phyloP scores from a whole-genome alignment of 2,797 vertebrate species.

The Microcaecilia unicolor region DNA sequence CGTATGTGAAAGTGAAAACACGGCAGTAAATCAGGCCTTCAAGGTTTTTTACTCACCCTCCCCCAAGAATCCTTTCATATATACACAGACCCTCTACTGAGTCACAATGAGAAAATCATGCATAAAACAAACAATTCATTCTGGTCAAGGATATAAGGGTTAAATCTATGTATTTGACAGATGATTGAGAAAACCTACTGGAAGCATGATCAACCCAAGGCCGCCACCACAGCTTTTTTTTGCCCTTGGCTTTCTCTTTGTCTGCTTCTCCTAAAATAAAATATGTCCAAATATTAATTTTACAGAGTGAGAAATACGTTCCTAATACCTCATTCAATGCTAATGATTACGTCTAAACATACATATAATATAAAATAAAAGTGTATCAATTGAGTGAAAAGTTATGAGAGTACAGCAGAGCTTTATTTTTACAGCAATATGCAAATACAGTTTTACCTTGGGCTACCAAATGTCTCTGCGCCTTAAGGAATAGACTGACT shows the following conservation, averaged over 20 bases:
- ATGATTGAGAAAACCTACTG: conserved; percentile 95
- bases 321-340: conserved; percentile 44
- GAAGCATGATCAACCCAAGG: conserved; percentile 99
- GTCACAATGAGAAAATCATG: conserved; percentile 63
- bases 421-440: no score
- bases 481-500: no score
- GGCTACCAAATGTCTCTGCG: no score
- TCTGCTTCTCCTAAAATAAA: conserved; percentile 98
- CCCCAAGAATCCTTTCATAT: no score
- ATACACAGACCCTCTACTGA: conserved; percentile 41
- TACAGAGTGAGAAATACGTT: conserved; percentile 50
- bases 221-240: conserved; percentile 99
- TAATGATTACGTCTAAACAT: no score
- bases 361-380: no score
- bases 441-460: no score
- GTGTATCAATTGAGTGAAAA: no score
- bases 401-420: no score
- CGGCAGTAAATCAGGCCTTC: no score
- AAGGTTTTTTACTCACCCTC: no score
- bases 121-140: conserved; percentile 60
- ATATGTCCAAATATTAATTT: conserved; percentile 89
- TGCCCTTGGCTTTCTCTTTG: conserved; percentile 97
- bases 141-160: conserved; percentile 99
- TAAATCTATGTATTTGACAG: conserved; percentile 75
- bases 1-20: no score